These are phyloP conservation scores for Cyanoliseus patagonus DNA, from an alignment of 2,113 vertebrate species.

Conservation along the genomic window DNA sequence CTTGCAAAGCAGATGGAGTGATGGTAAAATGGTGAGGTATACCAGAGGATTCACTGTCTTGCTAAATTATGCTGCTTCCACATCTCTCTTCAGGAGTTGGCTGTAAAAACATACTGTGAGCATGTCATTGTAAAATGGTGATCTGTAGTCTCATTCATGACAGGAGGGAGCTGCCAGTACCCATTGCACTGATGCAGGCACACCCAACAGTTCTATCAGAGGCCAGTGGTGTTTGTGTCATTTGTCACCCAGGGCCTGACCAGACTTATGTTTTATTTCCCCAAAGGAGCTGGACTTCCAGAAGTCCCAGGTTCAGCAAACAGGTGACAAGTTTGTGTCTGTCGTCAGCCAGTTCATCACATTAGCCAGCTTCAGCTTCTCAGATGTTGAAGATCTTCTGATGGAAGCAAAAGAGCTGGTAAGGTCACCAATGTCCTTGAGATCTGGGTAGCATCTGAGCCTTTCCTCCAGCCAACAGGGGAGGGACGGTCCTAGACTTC, in stretches of 20 bases:
- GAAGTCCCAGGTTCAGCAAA: conserved; percentile 83
- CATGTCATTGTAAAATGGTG: neutral
- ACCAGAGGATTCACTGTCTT: neutral
- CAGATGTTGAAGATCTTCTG: conserved; percentile 94
- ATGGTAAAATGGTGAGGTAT: neutral
- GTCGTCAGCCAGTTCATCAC: conserved; percentile 99
- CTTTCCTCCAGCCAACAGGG: neutral
- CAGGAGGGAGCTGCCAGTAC: neutral
- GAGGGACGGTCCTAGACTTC: neutral
- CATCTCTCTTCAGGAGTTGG: neutral
- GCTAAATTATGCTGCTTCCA: neutral
- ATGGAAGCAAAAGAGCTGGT: conserved; percentile 94
- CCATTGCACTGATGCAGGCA: neutral
- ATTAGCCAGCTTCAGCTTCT: conserved; percentile 97
- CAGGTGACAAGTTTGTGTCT: conserved; percentile 94
- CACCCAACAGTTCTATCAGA: rapidly evolving
- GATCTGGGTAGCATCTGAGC: neutral
- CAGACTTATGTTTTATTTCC: neutral
- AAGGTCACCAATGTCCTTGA: conserved; percentile 11
- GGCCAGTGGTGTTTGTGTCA: neutral
- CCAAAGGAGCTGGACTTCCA: conserved; percentile 93
- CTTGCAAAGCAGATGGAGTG: neutral
- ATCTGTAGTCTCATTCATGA: rapidly evolving
- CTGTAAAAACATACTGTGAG: neutral
- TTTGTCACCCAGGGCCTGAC: neutral